A percentile compares a stretch with the other conserved stretches of the same genome.
These are phyloP conservation scores for Eulemur rubriventer DNA, from an alignment of 2,797 vertebrate species.

Conservation along the genomic window DNA sequence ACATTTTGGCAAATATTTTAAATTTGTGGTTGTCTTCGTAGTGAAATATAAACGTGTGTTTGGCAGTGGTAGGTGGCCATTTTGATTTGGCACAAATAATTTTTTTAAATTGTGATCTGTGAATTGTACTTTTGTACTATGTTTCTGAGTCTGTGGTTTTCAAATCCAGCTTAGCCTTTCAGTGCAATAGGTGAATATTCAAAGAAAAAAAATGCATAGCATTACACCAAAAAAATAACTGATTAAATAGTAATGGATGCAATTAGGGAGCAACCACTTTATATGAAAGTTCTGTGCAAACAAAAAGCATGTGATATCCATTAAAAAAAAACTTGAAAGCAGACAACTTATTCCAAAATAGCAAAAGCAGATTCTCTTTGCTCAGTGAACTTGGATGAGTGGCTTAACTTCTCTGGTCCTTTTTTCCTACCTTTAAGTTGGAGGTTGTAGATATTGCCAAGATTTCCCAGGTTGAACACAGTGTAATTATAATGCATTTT, in stretches of 20 bases:
- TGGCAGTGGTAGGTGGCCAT: not conserved
- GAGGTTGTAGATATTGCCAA: not conserved
- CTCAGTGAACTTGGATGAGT: not conserved
- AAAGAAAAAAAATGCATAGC: constrained; percentile 2
- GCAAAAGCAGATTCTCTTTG: constrained; percentile 6
- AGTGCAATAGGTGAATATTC: constrained; percentile 13
- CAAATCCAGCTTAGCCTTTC: constrained; percentile 1
- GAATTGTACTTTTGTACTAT: constrained; percentile 26
- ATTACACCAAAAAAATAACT: constrained; percentile 2
- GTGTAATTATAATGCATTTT: not conserved
- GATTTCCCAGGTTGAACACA: constrained; percentile 18
- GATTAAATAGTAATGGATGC: constrained; percentile 3
- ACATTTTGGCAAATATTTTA: constrained; percentile 39
- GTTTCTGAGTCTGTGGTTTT: constrained; percentile 50
- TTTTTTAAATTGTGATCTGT: constrained; percentile 39
- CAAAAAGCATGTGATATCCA: not conserved
- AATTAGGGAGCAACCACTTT: constrained; percentile 18
- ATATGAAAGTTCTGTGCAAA: constrained; percentile 20
- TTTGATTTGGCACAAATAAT: constrained; percentile 60
- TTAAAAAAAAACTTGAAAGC: constrained; percentile 25
- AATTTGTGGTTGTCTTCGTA: constrained; percentile 25
- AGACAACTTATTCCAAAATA: constrained; percentile 33
- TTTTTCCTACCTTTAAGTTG: not conserved
- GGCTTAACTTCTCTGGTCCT: not conserved
- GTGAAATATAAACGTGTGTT: constrained; percentile 8